Percentiles rank a stretch among this genome's conserved stretches.
These are phyloP conservation scores for Dolichoris vasculosae DNA, from an alignment of 1,140 invertebrate species.

Conservation along the genomic window DNA sequence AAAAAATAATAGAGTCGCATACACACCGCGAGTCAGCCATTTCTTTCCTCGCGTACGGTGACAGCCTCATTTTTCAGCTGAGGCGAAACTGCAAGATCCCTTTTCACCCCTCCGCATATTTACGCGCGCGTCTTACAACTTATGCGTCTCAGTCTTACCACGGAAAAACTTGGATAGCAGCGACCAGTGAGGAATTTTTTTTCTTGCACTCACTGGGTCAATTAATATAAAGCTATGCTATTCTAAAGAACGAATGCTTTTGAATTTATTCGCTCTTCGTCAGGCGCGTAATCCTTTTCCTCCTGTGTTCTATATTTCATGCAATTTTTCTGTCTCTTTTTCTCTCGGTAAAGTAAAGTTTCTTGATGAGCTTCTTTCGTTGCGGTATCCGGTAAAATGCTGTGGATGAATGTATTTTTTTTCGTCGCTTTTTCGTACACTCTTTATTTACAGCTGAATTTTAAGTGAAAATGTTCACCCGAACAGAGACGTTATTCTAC, in stretches of 20 bases:
- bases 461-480: background rate
- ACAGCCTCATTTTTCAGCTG: slow-evolving; percentile 19
- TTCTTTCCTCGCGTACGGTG: background rate
- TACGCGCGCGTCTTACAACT: background rate
- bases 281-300: background rate
- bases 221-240: slow-evolving; percentile 17
- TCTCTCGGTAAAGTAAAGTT: background rate
- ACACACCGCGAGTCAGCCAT: background rate
- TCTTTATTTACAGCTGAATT: slow-evolving; percentile 15
- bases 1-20: background rate
- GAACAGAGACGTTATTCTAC: background rate
- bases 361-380: slow-evolving; percentile 29
- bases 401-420: background rate
- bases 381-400: background rate
- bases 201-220: background rate
- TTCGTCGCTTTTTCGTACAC: background rate
- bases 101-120: background rate
- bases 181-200: background rate
- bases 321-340: background rate
- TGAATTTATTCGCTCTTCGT: slow-evolving; percentile 23
- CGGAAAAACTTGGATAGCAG: slow-evolving; percentile 1
- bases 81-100: background rate
- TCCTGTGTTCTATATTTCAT: background rate
- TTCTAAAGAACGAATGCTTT: slow-evolving; percentile 1
- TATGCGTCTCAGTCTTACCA: background rate